Evolutionary conservation across 2,888 invertebrate genomes (phyloP).

Genomic region (Prosapia bicincta): DNA sequence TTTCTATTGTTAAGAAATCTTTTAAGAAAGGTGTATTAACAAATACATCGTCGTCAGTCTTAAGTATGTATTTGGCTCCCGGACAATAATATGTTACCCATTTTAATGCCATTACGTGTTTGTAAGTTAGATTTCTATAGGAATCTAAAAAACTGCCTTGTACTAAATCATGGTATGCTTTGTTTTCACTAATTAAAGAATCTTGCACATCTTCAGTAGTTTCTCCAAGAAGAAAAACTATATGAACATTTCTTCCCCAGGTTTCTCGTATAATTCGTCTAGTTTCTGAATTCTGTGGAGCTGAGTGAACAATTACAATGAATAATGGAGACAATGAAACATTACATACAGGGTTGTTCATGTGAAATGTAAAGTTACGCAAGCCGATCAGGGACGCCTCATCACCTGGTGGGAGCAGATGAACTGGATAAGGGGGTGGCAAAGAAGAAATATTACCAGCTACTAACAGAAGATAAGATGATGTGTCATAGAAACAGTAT

Average conservation of each 20-base stretch:
- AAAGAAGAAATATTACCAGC: constrained; percentile 25
- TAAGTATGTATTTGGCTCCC: constrained; percentile 54
- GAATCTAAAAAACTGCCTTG: constrained; percentile 74
- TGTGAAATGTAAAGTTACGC: constrained; percentile 58
- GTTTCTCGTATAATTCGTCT: constrained; percentile 66
- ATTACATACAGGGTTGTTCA: constrained; percentile 52
- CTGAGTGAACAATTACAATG: constrained; percentile 65
- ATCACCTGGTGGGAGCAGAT: constrained; percentile 41
- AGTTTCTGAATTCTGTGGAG: constrained; percentile 62
- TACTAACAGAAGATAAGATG: constrained; percentile 24
- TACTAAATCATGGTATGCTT: constrained; percentile 61
- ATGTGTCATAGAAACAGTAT: background rate
- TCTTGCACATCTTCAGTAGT: constrained; percentile 47
- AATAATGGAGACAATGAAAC: constrained; percentile 51
- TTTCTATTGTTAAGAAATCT: constrained; percentile 50
- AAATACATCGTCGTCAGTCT: constrained; percentile 51
- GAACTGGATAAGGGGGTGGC: constrained; percentile 26
- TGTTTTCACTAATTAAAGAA: constrained; percentile 53
- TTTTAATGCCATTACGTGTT: constrained; percentile 77
- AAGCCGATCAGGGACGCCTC: constrained; percentile 54
- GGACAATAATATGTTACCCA: constrained; percentile 71
- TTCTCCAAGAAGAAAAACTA: constrained; percentile 66
- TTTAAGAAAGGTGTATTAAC: constrained; percentile 47
- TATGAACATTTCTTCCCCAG: constrained; percentile 60
- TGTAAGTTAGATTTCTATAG: constrained; percentile 79